These are phyloP conservation scores for Fulica atra DNA, from an alignment of 2,113 vertebrate species.

Conservation along the genomic window DNA sequence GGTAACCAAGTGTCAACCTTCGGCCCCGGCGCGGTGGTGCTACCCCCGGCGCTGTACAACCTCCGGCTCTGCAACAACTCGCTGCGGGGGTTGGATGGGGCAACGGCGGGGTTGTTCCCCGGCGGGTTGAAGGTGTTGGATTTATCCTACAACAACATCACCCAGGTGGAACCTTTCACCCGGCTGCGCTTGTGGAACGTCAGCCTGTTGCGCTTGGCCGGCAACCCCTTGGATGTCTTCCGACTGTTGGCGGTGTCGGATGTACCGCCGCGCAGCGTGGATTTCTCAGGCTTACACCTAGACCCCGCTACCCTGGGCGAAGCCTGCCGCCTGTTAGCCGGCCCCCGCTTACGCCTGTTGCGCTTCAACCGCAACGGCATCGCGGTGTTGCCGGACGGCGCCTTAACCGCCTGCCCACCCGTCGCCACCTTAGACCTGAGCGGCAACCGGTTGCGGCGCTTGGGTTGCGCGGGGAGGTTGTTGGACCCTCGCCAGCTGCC, in stretches of 20 bases:
- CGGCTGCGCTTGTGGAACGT: constrained; percentile 58
- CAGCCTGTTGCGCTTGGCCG: constrained; percentile 56
- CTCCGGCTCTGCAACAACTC: constrained; percentile 75
- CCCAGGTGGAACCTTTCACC: constrained; percentile 41
- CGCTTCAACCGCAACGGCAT: constrained; percentile 50
- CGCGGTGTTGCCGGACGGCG: accelerated
- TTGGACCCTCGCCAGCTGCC: not conserved
- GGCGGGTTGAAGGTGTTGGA: constrained; percentile 70
- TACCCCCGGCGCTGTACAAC: constrained; percentile 54
- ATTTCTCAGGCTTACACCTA: constrained; percentile 75
- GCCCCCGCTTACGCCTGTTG: not conserved
- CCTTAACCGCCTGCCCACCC: constrained; percentile 59
- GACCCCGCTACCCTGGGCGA: not conserved
- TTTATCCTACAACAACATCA: constrained; percentile 73
- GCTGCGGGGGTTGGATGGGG: constrained; percentile 60
- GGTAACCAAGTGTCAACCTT: not conserved
- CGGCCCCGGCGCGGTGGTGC: constrained; percentile 26
- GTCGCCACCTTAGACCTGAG: constrained; percentile 74
- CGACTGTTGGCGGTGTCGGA: constrained; percentile 68
- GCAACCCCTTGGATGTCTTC: constrained; percentile 62
- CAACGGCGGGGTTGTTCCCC: constrained; percentile 2
- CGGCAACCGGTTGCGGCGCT: constrained; percentile 36
- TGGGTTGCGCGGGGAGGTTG: constrained; percentile 16
- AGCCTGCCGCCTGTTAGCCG: constrained; percentile 61
- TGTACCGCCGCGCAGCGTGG: constrained; percentile 53